These are phyloP conservation scores for Chrysodeixis includens DNA, from an alignment of 2,888 invertebrate genomes.

Conservation along the genomic window DNA sequence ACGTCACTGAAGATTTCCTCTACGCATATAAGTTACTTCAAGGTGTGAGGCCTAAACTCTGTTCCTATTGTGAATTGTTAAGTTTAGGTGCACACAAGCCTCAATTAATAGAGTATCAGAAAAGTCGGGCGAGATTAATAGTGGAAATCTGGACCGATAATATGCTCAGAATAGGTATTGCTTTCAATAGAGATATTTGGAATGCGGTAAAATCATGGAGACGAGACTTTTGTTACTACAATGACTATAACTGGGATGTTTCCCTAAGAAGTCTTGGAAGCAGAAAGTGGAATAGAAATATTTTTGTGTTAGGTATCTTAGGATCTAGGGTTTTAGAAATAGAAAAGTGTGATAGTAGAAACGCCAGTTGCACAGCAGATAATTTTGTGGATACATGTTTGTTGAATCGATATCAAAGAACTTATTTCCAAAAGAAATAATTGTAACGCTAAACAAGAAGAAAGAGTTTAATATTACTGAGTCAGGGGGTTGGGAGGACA, in stretches of 20 bases:
- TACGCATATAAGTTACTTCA: constrained; percentile 55
- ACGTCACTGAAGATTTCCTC: constrained; percentile 64
- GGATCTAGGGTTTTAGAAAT: constrained; percentile 30
- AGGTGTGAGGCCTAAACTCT: constrained; percentile 32
- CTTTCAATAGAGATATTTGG: constrained; percentile 67
- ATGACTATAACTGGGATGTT: constrained; percentile 65
- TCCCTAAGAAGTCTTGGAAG: constrained; percentile 19
- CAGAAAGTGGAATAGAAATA: constrained; percentile 10
- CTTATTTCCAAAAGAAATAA: constrained; percentile 13
- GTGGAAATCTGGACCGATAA: constrained; percentile 57
- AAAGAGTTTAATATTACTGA: background rate
- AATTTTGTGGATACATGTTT: constrained; percentile 12
- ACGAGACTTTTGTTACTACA: constrained; percentile 62
- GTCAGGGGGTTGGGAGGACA: constrained; percentile 26
- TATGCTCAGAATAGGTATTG: constrained; percentile 56
- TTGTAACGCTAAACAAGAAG: background rate
- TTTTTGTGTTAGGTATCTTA: constrained; percentile 9
- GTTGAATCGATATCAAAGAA: constrained; percentile 15
- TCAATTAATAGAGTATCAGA: constrained; percentile 37
- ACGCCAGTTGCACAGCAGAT: constrained; percentile 1
- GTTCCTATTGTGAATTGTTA: constrained; percentile 64
- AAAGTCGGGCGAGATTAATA: constrained; percentile 29
- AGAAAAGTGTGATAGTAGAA: constrained; percentile 15
- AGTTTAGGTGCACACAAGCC: constrained; percentile 60
- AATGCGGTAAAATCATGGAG: constrained; percentile 54